Evolutionary conservation across 37 sponge, comb jelly and placozoan species (phyloP), one percentile per base, ranked within the genome.

Genomic region (Geodia barretti): DNA sequence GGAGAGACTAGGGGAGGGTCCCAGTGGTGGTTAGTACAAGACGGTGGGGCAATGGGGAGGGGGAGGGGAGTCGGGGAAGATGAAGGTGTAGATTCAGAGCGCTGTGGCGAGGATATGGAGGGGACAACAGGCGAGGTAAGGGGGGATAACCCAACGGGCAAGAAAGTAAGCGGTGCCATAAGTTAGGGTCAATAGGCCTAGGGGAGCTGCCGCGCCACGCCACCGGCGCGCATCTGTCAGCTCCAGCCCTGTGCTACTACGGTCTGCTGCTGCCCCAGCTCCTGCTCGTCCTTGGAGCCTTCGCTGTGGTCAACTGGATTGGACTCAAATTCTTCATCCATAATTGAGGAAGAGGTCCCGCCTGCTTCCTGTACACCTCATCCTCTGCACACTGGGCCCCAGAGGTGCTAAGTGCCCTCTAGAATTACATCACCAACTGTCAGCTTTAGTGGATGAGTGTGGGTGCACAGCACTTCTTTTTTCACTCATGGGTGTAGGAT

Each of bases 251-350:
- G 3, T 92, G 92, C 71, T 92, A 87, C 80, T 92, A 87, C 79
- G 79, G 84, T 38, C 72, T 92, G 58, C 84, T 83, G 21, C 3
- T 84, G 29, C 84, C 83, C 2, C 63, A 79, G 3, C 37, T 41
- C 19, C 35, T 87, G 0, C 92, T 88, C 19, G 66, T 92, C 24
- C 70, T 39, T 14, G 58, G 65, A 21, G 76, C 69, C 30, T 73
- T 92, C 32, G 41, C 68, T 42, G 83, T 78, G 69, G 69, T 63
- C 37, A 87, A 87, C 60, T 63, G 92, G 72, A 39, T 87, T 24
- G 92, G 92, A 34, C 64, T 92, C 25, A 75, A 87, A 71, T 84
- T 92, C 73, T 92, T 92, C 65, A 68, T 92, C 21, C 88, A 92
- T 77, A 92, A 92, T 72, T 92, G n/a, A n/a, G n/a, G n/a, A n/a